Evolutionary conservation across 2,888 invertebrate genomes (phyloP), one percentile per base, ranked within the genome.

Genomic region (Luffia ferchaultella): DNA sequence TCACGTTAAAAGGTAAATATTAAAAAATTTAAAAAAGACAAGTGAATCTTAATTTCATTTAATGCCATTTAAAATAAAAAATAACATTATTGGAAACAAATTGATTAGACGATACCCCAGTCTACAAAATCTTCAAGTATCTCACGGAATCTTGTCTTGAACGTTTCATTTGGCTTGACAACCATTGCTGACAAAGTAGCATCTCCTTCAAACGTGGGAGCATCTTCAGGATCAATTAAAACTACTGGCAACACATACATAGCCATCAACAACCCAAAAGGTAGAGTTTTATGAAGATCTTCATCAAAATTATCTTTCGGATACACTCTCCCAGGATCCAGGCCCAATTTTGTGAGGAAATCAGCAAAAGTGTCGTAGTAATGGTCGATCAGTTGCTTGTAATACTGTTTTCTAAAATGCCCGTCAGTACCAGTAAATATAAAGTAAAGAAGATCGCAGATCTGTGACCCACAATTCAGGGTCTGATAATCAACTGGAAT

Each of bases 101-200:
- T 12, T 44, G 45, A 18, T 41, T 47, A 47, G 9, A 47, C 12
- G 2, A 48, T 17, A 48, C 48, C 48, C 19, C 40, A 18, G 7
- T 48, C 48, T 2, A 17, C 41, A 17, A 20, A 49, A 20, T 42
- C 19, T 15, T 49, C 2, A 2, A 49, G 42, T 2, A 20, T 43
- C 3, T 42, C 42, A 2, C 42, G 5, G 20, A 40, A 49, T 43
- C 62, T 54, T 16, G 52, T 48, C 2, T 20, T 18, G 42, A 54
- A 56, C 2, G 46, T 30, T 1, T 54, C 47, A 19, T 52, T 56
- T 0, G 54, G 49, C 3, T 49, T 50, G 3, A 57, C 46, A 12
- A 48, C 44, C 15, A 54, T 50, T n/a, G 50, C 45, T 1, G 15
- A n/a, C 15, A 49, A 16, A 0, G 42, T 19, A 2, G 53, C 16